Evolutionary conservation across 2,797 vertebrate genomes (phyloP).

Genomic region (Spinibarbus caldwelli): DNA sequence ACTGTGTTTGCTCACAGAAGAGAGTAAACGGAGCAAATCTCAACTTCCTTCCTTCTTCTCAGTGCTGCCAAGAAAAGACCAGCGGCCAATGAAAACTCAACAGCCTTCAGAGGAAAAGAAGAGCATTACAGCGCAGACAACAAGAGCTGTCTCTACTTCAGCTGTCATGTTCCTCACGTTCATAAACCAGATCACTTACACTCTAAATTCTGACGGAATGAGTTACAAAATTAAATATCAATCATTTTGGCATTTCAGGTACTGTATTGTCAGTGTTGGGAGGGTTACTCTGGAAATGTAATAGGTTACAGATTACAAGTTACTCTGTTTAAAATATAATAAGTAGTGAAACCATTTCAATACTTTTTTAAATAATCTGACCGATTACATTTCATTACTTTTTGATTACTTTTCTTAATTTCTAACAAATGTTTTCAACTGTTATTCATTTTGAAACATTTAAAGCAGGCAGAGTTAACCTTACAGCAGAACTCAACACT

Average conservation of each 20-base stretch:
- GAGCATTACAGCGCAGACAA: not conserved
- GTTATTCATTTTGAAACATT: no score
- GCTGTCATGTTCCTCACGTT: not conserved
- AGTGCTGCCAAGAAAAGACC: constrained; percentile 25
- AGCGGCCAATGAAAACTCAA: constrained; percentile 20
- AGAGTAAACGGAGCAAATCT: constrained; percentile 31
- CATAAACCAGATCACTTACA: not conserved
- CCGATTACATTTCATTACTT: no score
- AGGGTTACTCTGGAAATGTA: no score
- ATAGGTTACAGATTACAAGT: no score
- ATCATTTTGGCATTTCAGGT: not conserved
- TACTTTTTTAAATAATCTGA: no score
- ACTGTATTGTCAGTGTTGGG: no score
- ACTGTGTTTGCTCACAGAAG: constrained; percentile 34
- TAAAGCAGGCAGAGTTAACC: no score
- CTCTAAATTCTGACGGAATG: not conserved
- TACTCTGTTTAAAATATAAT: no score
- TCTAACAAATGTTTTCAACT: no score
- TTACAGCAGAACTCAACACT: no score
- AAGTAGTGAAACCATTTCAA: no score
- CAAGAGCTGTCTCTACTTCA: not conserved
- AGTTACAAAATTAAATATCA: not conserved
- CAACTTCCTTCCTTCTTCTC: constrained; percentile 36
- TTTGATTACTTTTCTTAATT: no score
- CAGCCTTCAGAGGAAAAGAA: not conserved